Percentiles rank a stretch among this genome's conserved stretches.
These are phyloP conservation scores for Tiliacea aurago DNA, from an alignment of 2,888 invertebrate genomes.

Conservation along the genomic window DNA sequence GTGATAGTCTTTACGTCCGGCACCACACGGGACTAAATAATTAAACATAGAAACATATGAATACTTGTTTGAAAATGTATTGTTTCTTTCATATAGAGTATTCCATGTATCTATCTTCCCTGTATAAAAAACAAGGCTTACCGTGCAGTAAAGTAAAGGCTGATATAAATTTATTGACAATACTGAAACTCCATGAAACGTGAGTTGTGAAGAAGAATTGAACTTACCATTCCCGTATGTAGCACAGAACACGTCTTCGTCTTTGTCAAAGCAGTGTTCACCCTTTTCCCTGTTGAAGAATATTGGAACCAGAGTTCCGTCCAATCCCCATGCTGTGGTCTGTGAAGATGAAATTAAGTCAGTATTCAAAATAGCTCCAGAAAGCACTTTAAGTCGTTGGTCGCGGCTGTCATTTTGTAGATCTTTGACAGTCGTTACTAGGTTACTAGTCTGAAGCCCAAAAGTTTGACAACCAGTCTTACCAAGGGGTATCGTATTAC, in stretches of 20 bases:
- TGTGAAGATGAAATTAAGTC: conserved; percentile 54
- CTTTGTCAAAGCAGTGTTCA: conserved; percentile 65
- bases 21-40: too few species aligned
- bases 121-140: too few species aligned
- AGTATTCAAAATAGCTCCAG: neutral
- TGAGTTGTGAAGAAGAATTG: too few species aligned
- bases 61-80: too few species aligned
- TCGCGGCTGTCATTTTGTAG: neutral
- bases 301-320: conserved; percentile 76
- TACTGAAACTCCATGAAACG: too few species aligned
- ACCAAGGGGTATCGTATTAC: neutral
- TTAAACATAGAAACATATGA: too few species aligned
- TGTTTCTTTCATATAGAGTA: too few species aligned
- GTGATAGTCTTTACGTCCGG: too few species aligned
- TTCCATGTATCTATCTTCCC: too few species aligned
- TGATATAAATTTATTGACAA: too few species aligned
- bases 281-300: conserved; percentile 72
- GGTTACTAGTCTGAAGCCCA: neutral
- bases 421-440: neutral
- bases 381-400: neutral
- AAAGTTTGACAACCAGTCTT: neutral
- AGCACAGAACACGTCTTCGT: conserved; percentile 76
- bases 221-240: conserved; percentile 77
- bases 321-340: conserved; percentile 83
- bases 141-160: too few species aligned